Base-by-base conservation (phyloP, 2,888 invertebrate genomes). In the Thecophora atra region DNA sequence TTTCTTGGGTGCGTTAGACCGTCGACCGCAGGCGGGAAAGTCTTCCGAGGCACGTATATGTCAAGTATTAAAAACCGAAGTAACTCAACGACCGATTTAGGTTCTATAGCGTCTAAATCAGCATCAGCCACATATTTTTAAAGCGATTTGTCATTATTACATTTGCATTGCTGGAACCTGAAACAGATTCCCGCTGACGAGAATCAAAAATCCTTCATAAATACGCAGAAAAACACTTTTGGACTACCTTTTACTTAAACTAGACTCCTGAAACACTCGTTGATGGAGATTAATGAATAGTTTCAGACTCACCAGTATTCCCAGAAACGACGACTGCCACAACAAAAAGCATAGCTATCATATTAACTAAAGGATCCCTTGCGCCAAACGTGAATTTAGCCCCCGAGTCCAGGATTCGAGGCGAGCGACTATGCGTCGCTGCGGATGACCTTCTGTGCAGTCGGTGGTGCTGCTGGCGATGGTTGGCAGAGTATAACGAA, bases 321-420 rank as follows among this genome's bases (percentile, higher is more conserved):
- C 83, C 83, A 75, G 85, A 81, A 80, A 85, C 79, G 75, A 83
- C 77, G 76, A 81, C 78, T 70, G 83, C 77, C 77, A 83, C 74
- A 77, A 84, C 80, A 75, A 83, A 78, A 56, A 84, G 76, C 82
- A 84, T 82, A 76, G 82, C 82, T 77, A 83, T 77, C 83, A 83
- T 84, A 77, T 79, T 81, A 77, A 80, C 76, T 51, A 78, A 67
- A 47, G 76, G 73, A 37, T 70, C 37, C 37, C 52, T 30, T 47
- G 21, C 52, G 21, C 63, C 8, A 44, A 21, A 21, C 1, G 28
- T 63, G 30, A 63, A 37, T 51, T 63, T 70, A 51, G 70, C 11
- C 8, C 30, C 30, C 19, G 28, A 52, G 21, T 56, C 30, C 28
- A 54, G 67, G 44, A 56, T 19, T 17, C 67, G 56, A 63, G 26